Evolutionary conservation across 35 echinoderm and acorn worm genomes (phyloP).

Genomic region (Apostichopus parvimensis): DNA sequence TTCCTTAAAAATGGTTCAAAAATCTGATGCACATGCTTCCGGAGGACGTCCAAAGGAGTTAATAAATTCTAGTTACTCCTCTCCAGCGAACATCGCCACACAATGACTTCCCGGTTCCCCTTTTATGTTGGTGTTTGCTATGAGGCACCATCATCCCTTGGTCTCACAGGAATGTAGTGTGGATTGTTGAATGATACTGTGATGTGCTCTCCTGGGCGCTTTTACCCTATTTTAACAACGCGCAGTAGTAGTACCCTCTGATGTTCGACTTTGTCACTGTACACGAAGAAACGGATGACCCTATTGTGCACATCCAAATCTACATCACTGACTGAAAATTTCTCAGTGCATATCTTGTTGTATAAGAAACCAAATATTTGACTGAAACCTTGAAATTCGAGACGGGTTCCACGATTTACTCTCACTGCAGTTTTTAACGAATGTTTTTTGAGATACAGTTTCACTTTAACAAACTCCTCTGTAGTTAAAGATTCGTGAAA

Average conservation of each 20-base stretch:
- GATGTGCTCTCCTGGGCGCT: constrained; percentile 13
- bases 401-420: background rate
- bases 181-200: constrained; percentile 50
- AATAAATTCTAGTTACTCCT: too few species aligned
- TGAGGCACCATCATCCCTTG: background rate
- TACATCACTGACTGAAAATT: constrained; percentile 21
- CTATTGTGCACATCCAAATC: background rate
- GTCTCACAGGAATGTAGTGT: constrained; percentile 54
- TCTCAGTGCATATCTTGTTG: constrained; percentile 21
- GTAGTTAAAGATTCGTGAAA: background rate
- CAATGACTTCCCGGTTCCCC: too few species aligned
- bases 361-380: constrained; percentile 45
- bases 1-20: too few species aligned
- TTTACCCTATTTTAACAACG: constrained; percentile 24
- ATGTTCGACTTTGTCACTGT: constrained; percentile 21
- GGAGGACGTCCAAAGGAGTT: too few species aligned
- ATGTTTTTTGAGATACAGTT: background rate
- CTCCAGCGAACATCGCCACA: too few species aligned
- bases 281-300: constrained; percentile 16
- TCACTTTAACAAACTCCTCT: background rate
- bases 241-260: constrained; percentile 36
- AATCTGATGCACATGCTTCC: too few species aligned
- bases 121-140: too few species aligned
- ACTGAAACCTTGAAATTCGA: background rate
- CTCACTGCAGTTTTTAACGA: background rate